A percentile compares a stretch with the other conserved stretches of the same genome.
Conservation (phyloP, 2,113 vertebrate genomes). For the Phaetusa simplex region DNA sequence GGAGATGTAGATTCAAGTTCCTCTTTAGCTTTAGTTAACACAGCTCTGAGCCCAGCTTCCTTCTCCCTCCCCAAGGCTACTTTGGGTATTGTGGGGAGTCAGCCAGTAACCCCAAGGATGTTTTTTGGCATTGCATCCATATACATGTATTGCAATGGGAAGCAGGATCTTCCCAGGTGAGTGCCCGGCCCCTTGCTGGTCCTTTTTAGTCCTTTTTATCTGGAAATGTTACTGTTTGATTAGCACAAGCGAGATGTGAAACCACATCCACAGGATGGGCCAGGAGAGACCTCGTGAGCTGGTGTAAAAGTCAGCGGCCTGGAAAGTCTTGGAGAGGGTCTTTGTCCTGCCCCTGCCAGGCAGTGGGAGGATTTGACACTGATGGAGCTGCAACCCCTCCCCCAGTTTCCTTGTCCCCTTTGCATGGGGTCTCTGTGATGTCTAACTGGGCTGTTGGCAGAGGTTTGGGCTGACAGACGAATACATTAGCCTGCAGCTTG, state of each 20-base stretch:
- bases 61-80: neutral
- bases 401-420: neutral
- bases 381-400: neutral
- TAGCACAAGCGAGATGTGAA: rapidly evolving
- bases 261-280: neutral
- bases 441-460: neutral
- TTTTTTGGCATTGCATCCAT: neutral
- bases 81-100: neutral
- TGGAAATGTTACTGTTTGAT: neutral
- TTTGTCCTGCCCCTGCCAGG: neutral
- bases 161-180: neutral
- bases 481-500: neutral
- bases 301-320: neutral
- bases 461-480: neutral
- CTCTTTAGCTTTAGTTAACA: neutral
- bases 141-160: neutral
- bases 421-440: neutral
- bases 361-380: neutral
- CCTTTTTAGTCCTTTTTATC: neutral
- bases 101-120: neutral
- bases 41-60: neutral
- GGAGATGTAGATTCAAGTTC: neutral
- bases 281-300: rapidly evolving
- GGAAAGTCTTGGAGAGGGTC: neutral
- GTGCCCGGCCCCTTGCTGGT: neutral